Evolutionary conservation across 1,140 invertebrate genomes (phyloP).

Genomic region (Cydia strobilella): DNA sequence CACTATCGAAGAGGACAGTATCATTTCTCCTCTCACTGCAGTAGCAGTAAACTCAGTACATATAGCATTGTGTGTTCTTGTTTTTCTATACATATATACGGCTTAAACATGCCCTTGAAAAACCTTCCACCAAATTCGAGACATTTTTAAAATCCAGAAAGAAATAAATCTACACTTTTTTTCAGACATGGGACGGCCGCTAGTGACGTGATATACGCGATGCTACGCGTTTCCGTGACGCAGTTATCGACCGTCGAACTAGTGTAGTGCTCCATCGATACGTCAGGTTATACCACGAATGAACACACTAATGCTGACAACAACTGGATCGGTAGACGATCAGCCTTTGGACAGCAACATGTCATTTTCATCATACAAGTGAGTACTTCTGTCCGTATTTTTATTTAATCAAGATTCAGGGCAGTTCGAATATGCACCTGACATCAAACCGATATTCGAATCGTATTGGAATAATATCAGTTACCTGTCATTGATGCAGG

Average conservation of each 20-base stretch:
- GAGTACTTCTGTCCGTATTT: conserved; percentile 43
- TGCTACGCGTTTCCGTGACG: conserved; percentile 57
- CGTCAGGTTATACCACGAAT: conserved; percentile 54
- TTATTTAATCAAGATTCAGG: too few species aligned
- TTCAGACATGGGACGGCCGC: conserved; percentile 43
- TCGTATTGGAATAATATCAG: too few species aligned
- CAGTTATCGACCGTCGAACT: conserved; percentile 49
- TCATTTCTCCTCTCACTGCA: too few species aligned
- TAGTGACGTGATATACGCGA: conserved; percentile 63
- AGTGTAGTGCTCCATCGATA: conserved; percentile 51
- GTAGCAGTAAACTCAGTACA: too few species aligned
- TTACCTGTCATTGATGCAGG: too few species aligned
- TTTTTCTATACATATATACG: too few species aligned
- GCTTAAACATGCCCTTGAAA: background rate
- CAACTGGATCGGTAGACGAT: conserved; percentile 64
- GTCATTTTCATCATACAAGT: conserved; percentile 74
- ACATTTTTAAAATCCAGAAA: background rate
- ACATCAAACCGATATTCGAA: too few species aligned
- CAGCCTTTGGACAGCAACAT: conserved; percentile 71
- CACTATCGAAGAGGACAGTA: too few species aligned
- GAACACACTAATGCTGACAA: conserved; percentile 77
- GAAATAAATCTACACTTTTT: conserved; percentile 35
- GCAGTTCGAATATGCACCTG: too few species aligned
- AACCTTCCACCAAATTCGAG: background rate
- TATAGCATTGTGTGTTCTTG: background rate